Evolutionary conservation across 2,113 vertebrate species (phyloP).

Genomic region (Tachuris rubrigastra): DNA sequence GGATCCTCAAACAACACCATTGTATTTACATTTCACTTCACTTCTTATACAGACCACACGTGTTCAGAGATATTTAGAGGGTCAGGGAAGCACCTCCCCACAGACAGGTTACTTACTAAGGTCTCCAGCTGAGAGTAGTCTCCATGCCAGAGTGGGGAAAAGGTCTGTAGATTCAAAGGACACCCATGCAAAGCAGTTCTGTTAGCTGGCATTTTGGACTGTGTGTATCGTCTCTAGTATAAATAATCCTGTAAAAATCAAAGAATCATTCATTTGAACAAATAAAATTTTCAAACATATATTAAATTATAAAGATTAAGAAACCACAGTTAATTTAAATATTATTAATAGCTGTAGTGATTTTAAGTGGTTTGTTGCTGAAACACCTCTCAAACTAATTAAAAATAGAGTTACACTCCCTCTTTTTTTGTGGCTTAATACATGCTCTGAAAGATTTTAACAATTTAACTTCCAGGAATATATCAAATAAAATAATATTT

Average conservation of each 20-base stretch:
- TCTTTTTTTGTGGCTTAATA: background rate
- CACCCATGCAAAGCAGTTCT: background rate
- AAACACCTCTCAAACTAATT: background rate
- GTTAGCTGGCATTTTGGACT: background rate
- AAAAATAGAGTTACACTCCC: background rate
- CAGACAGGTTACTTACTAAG: background rate
- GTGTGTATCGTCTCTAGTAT: background rate
- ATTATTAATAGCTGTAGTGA: background rate
- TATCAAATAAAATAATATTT: background rate
- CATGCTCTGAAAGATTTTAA: background rate
- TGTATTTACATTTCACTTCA: background rate
- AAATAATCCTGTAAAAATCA: background rate
- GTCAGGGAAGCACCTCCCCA: background rate
- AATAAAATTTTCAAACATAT: background rate
- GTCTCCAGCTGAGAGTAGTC: background rate
- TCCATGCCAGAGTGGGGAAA: too few relatives aligned
- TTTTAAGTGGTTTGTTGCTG: background rate
- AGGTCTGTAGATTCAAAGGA: background rate
- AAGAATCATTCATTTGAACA: background rate
- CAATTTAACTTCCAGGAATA: background rate
- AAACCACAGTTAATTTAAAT: background rate
- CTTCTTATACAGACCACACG: rapidly evolving
- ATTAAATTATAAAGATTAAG: background rate
- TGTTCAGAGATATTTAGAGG: too few relatives aligned
- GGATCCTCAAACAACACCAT: background rate